Base-by-base conservation (phyloP, 2,888 invertebrate genomes). In the Drosophila kambysellisi region DNA sequence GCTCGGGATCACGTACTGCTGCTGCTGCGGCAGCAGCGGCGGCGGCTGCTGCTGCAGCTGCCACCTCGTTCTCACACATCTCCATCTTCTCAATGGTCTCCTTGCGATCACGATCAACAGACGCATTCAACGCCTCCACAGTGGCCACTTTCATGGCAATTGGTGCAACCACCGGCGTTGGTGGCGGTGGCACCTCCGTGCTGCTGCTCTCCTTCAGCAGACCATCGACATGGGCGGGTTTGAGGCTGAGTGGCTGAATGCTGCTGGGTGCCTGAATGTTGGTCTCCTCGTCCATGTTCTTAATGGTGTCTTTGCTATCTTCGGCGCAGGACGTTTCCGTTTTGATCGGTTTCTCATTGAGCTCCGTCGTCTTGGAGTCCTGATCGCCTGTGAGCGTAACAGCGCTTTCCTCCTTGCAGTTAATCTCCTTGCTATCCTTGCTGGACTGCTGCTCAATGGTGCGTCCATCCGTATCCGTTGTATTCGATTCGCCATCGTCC, bases 401-500 rank as follows among this genome's bases (percentile, higher is more conserved):
- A 62, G 66, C 83, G 53, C 77, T 84, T 76, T 93, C 86, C 51
- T 87, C 93, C 54, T 86, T 93, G 76, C 85, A 89, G 48, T 82
- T 86, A 17, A 84, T 92, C 37, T 93, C 93, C 60, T 93, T 93
- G 75, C 89, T 94, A 65, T 93, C 93, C 80, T 93, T 95, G 32
- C 50, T 94, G 11, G 82, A 89, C 54, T 91, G 91, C 62, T 90
- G 91, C 39, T 93, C 94, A 46, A 91, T 90, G 15, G 74, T 91
- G 56, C 90, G 79, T 3, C 64, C 79, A 32, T 79, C 91, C 29
- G 92, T 92, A 67, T 93, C 93, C 35, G 92, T 93, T n/a, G 93
- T 92, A 68, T 94, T 94, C 11, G 92, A 92, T 82, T 93, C 94
- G 82, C 95, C 95, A 72, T 95, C 94, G 86, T 95, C 95, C 93